Conservation (phyloP, 2,113 vertebrate genomes). For the Gavialis gangeticus region DNA sequence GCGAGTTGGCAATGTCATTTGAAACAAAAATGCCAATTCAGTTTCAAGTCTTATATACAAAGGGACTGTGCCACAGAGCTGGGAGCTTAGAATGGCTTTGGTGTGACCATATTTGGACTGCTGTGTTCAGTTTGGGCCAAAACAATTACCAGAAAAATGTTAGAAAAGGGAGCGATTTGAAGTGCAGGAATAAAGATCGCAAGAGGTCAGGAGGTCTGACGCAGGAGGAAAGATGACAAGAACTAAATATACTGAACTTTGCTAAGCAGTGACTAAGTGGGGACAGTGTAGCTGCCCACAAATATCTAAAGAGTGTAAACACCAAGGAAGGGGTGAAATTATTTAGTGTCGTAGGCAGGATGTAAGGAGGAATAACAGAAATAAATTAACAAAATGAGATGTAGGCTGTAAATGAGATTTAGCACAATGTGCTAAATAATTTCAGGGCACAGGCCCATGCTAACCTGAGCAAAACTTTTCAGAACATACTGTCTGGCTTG, state of each 20-base stretch:
- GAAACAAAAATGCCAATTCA: neutral
- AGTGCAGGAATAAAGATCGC: neutral
- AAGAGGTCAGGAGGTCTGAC: neutral
- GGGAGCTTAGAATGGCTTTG: conserved; percentile 3
- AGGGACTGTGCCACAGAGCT: neutral
- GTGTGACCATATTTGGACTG: neutral
- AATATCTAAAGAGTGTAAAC: neutral
- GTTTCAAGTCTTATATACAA: neutral
- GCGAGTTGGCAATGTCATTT: neutral
- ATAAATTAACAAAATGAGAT: neutral
- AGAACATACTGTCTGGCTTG: neutral
- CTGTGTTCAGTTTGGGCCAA: neutral
- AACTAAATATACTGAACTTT: neutral
- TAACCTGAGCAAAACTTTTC: neutral
- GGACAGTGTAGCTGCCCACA: neutral
- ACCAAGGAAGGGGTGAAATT: neutral
- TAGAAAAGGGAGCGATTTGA: conserved; percentile 4
- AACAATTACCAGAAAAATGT: neutral
- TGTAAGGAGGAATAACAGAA: neutral
- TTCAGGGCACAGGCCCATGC: neutral
- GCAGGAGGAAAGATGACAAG: neutral
- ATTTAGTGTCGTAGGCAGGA: neutral
- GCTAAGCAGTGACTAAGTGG: neutral
- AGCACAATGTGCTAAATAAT: neutral
- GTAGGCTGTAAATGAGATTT: neutral